These are phyloP conservation scores for Platorchestia sp. DNA, from an alignment of 1,140 invertebrate species.

Conservation along the genomic window DNA sequence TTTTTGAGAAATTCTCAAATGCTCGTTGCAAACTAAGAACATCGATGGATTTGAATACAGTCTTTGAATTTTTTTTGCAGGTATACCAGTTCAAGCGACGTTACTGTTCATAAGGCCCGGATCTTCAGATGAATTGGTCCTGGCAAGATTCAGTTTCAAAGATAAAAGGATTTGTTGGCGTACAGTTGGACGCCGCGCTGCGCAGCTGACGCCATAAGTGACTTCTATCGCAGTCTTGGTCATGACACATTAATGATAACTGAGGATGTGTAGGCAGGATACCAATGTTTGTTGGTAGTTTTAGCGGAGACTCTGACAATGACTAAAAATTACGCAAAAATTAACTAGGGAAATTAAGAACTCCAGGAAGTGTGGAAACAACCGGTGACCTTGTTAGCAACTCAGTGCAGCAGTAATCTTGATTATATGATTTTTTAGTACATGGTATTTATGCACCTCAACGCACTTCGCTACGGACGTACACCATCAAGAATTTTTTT, in stretches of 20 bases:
- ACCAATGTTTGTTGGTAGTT: background rate
- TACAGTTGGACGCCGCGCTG: background rate
- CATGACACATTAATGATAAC: no score
- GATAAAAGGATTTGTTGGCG: background rate
- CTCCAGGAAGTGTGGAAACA: no score
- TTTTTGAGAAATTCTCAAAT: background rate
- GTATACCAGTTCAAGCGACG: background rate
- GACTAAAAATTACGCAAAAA: background rate
- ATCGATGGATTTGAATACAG: background rate
- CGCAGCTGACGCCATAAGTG: background rate
- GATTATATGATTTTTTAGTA: no score
- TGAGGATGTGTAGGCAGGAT: background rate
- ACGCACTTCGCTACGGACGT: no score
- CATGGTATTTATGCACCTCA: no score
- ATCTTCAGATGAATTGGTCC: background rate
- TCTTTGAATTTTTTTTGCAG: background rate
- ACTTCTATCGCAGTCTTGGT: background rate
- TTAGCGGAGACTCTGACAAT: background rate
- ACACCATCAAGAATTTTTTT: no score
- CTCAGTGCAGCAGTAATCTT: no score
- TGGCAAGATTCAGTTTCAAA: background rate
- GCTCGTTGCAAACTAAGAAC: background rate
- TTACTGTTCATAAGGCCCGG: background rate
- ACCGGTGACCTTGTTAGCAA: no score
- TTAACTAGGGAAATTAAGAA: no score